Evolutionary conservation across 2,113 vertebrate genomes (phyloP), one percentile per base, ranked within the genome.

Genomic region (Cygnus buccinator): DNA sequence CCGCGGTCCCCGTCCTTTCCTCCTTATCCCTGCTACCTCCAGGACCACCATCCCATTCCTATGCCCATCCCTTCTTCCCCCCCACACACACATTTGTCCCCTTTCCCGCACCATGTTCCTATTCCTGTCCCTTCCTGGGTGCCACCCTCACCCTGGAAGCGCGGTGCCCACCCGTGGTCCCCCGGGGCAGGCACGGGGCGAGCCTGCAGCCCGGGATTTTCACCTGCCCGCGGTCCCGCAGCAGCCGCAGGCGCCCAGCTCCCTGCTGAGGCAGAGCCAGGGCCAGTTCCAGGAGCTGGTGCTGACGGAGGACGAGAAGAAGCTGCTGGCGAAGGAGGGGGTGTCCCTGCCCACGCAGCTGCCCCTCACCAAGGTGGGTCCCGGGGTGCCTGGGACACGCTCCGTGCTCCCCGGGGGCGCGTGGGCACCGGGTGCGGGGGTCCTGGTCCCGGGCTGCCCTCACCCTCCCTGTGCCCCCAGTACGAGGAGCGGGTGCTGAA

Each of bases 221-320:
- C 55, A 22, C 81, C n/a, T 6, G 1, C 5, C 29, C 4, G 0
- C 21, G 75, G 28, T 17, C 29, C 67, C 12, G 0, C 84, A 95
- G 59, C 95, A 97, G 92, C 96, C 78, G 5, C 97, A 98, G 63
- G 59, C 85, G 7, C 41, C 97, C 73, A 2, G 65, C 78, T 90
- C 82, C 41, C 80, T 97, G 43, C 77, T 94, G 84, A 54, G 94
- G 39, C 96, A 93, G 0, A 94, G 59, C 59, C 54, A 98, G 22
- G 97, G 98, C 76, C 97, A 95, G 41, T 97, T 97, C 94, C 98
- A 98, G 93, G 99, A 99, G 77, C 98, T 99, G 73, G 95, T 98
- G 57, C 98, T 99, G 94, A 99, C 99, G 0, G 99, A 99, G 76
- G 99, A 99, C 0, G 99, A 99, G 98, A 99, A 98, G 97, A 99